phyloP scores from a whole-genome alignment of 2,113 vertebrate species.

The Pterophyllum scalare region DNA sequence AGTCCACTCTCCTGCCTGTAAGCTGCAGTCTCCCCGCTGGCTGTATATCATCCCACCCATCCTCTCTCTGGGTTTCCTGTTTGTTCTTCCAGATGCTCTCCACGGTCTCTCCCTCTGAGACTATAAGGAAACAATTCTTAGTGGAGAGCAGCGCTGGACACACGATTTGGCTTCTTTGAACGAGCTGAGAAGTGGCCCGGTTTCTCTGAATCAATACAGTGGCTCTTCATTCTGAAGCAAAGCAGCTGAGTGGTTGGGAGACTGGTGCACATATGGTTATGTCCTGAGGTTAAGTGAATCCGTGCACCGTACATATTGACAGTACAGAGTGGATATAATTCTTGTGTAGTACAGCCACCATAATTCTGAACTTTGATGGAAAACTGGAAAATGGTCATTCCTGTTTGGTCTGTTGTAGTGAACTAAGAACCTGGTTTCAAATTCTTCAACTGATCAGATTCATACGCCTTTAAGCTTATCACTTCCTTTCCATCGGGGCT shows the following conservation, averaged over 20 bases:
- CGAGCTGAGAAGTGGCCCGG: conserved; percentile 15
- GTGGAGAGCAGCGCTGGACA: conserved; percentile 51
- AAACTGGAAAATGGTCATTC: not conserved
- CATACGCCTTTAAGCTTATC: not conserved
- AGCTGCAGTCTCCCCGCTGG: conserved; percentile 64
- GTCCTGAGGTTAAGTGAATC: conserved; percentile 62
- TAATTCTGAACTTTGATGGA: not conserved
- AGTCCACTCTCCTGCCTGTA: conserved; percentile 60
- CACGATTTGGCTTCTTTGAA: conserved; percentile 56
- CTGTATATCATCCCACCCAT: conserved; percentile 72
- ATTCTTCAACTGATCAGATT: not conserved
- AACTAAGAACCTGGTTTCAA: not conserved
- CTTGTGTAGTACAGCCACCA: conserved; percentile 17
- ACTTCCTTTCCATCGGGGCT: not conserved
- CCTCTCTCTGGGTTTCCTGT: conserved; percentile 73
- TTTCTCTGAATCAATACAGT: conserved; percentile 70
- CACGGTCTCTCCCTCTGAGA: conserved; percentile 61
- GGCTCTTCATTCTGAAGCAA: conserved; percentile 63
- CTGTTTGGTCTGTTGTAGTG: not conserved
- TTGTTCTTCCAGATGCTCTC: conserved; percentile 82
- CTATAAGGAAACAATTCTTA: conserved; percentile 64
- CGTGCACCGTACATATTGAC: conserved; percentile 65
- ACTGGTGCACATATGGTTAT: conserved; percentile 60
- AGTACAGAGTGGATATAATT: conserved; percentile 54
- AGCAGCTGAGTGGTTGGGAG: conserved; percentile 63